Percentiles rank a stretch among this genome's conserved stretches.
phyloP scores from a whole-genome alignment of 1,140 invertebrate species.

The Trichoplusia ni region DNA sequence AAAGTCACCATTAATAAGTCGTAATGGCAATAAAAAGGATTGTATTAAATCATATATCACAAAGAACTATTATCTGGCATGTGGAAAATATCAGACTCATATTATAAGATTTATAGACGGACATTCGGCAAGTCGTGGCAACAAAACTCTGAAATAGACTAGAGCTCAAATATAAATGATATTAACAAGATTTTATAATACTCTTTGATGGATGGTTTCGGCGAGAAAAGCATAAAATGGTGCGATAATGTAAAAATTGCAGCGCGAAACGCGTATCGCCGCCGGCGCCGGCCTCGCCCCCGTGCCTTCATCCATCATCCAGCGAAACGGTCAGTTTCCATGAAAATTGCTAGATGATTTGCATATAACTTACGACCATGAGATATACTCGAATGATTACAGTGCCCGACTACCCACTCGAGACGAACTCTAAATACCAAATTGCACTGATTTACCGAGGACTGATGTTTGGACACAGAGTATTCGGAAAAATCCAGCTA shows the following conservation, averaged over 20 bases:
- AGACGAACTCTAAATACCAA: not conserved
- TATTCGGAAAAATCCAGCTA: not conserved
- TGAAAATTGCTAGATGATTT: conserved; percentile 43
- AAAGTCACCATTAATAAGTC: conserved; percentile 52
- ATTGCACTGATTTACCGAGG: conserved; percentile 13
- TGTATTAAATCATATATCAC: conserved; percentile 53
- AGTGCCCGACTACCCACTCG: conserved; percentile 10
- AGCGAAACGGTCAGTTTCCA: conserved; percentile 34
- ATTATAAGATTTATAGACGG: conserved; percentile 48
- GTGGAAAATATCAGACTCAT: conserved; percentile 51
- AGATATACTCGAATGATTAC: conserved; percentile 30
- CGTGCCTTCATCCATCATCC: conserved; percentile 40
- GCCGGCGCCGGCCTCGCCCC: conserved; percentile 30
- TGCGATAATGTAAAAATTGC: conserved; percentile 46
- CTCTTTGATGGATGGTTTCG: conserved; percentile 44
- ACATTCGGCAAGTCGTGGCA: conserved; percentile 6
- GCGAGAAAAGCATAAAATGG: conserved; percentile 45
- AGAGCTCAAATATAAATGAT: conserved; percentile 17
- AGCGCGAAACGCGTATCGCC: conserved; percentile 25
- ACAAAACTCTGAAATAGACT: conserved; percentile 15
- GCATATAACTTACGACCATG: conserved; percentile 32
- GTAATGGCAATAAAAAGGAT: conserved; percentile 50
- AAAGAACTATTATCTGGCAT: conserved; percentile 50
- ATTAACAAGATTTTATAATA: conserved; percentile 17
- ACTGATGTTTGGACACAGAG: not conserved